These are phyloP conservation scores for Thalassaphorura encarpata DNA, from an alignment of 1,140 invertebrate genomes.

Conservation along the genomic window DNA sequence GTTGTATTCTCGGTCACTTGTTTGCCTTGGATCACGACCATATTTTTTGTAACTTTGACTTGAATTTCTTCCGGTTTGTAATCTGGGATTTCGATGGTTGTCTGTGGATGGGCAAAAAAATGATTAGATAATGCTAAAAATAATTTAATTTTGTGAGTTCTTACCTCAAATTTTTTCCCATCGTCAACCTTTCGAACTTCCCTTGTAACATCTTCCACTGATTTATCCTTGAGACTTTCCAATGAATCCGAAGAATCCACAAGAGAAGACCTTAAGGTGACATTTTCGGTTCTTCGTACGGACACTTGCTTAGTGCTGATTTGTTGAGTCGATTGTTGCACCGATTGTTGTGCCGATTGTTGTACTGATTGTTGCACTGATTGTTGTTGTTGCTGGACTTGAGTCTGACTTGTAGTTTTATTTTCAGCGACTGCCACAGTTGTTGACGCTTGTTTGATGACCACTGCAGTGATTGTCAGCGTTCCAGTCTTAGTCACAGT, in stretches of 20 bases:
- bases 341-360: neutral
- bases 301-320: no score
- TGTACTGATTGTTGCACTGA: neutral
- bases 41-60: conserved; percentile 5
- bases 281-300: no score
- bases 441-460: neutral
- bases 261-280: no score
- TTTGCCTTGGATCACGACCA: conserved; percentile 2
- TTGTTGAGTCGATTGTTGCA: neutral
- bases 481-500: neutral
- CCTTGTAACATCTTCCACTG: no score
- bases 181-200: no score
- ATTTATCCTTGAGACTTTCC: no score
- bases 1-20: neutral
- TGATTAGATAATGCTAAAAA: no score
- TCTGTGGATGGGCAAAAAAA: no score
- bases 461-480: neutral
- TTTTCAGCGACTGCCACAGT: neutral
- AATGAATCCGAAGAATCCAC: no score
- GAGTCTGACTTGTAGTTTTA: neutral
- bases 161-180: no score
- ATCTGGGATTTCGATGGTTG: no score
- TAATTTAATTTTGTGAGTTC: no score
- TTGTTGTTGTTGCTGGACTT: neutral
- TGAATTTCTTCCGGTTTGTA: conserved; percentile 10